phyloP scores from a whole-genome alignment of 2,797 vertebrate species.

The Coccyzus lansbergi region DNA sequence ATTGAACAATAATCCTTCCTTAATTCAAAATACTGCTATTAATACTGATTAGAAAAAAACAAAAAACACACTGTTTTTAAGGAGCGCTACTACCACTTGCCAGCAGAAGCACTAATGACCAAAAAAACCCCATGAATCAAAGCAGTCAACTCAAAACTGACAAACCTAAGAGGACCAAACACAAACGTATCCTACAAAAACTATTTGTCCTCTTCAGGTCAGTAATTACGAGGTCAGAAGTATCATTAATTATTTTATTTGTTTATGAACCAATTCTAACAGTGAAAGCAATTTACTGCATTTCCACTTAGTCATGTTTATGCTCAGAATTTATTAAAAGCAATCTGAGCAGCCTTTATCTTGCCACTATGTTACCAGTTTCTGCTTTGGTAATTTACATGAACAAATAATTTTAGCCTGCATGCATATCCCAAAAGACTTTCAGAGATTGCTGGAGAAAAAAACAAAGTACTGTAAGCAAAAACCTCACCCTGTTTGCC shows the following conservation, averaged over 20 bases:
- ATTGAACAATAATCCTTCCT: slow-evolving; percentile 44
- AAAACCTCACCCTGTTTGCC: not conserved
- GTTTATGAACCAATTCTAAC: not conserved
- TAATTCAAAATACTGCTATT: slow-evolving; percentile 24
- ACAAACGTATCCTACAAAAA: not conserved
- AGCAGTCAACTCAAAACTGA: not conserved
- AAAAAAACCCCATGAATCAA: not conserved
- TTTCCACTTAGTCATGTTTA: not conserved
- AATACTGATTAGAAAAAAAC: not conserved
- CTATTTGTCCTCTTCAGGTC: not conserved
- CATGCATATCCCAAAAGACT: not conserved
- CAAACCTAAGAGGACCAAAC: not conserved
- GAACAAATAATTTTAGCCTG: not conserved
- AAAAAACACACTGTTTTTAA: not conserved
- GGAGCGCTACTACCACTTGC: not conserved
- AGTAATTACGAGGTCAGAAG: not conserved
- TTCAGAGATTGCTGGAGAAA: not conserved
- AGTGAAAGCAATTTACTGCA: not conserved
- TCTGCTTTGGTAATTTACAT: not conserved
- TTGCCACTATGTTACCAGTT: not conserved
- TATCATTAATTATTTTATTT: not conserved
- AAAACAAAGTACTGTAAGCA: not conserved
- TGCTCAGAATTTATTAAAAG: not conserved
- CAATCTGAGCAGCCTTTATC: not conserved
- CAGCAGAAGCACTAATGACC: not conserved